Evolutionary conservation across 2,113 vertebrate genomes (phyloP), one percentile per base, ranked within the genome.

Genomic region (Strix uralensis): DNA sequence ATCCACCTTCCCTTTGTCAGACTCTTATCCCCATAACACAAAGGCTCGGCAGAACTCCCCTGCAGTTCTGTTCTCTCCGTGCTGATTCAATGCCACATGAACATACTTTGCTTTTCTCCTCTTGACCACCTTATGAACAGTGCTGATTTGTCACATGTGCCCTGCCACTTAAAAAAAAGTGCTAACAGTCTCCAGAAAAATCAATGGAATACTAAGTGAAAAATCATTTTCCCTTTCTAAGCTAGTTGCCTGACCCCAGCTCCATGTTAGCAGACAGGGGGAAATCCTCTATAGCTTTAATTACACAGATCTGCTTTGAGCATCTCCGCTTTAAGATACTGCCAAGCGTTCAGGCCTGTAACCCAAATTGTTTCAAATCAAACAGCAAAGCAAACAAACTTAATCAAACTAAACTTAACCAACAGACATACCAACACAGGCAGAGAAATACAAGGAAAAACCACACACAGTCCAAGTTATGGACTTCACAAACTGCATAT

Each of bases 161-260:
- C 92, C 93, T 70, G 66, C 13, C 85, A 51, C 88, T 73, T 22
- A 5, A 21, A 30, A 19, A 38, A 38, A 23, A 94, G 72, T 17
- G 13, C 80, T 75, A 79, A 51, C 78, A 96, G 88, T 38, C 93
- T 92, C 81, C 77, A 91, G 83, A 94, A 96, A 97, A 94, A 96
- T 91, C 87, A 94, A 73, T n/a, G 9, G 83, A 96, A 86, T 63
- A 91, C 70, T 54, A 66, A 38, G n/a, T n/a, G 62, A 57, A 51
- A 79, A 91, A 86, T 38, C 40, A 21, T 82, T 86, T 81, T 38
- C 17, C 51, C 17, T 47, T 14, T 29, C 69, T 34, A 20, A 72
- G 40, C 9, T 17, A 27, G 25, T 2, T 65, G 49, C 27, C 40
- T 78, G 73, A 62, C 51, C 69, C 29, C 88, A 66, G 58, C 61